Evolutionary conservation across 35 echinoderm and acorn worm genomes (phyloP), one percentile per base, ranked within the genome.

Genomic region (Apostichopus californicus): DNA sequence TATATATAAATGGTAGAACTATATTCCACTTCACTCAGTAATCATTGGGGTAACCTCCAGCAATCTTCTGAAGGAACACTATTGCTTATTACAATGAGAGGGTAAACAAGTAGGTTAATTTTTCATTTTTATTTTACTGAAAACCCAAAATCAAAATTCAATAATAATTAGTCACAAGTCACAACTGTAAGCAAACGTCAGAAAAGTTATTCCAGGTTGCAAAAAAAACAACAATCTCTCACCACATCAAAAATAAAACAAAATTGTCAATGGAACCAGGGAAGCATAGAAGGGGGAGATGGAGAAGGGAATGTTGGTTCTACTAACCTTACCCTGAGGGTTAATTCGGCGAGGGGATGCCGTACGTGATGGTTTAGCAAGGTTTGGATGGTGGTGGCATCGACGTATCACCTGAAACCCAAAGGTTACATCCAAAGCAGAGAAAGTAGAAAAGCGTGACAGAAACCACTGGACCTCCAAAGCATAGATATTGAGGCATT

Each of bases 291-390:
- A 21, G 18, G 1, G 15, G 71, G 71, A 24, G 71, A 85, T 22
- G 5, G 57, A 58, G 55, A 85, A 85, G 9, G 81, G 55, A 59
- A 85, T n/a, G 57, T 56, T 58, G n/a, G 81, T 56, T 58, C 81
- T 85, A 85, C 81, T 85, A 85, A 85, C 81, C 81, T 85, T 85
- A 85, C 81, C 81, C 81, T 85, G 81, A 85, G 81, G 81, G 81
- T 85, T 46, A 46, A 46, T 85, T 58, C 81, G 55, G 81, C 81
- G 81, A 85, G 81, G 81, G 81, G 81, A 85, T n/a, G 81, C 81
- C 18, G 81, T 85, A 85, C 81, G 81, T 85, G 80, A 83, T 55
- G 81, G 81, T 25, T 85, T 85, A 59, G 81, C 81, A 58, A 60
- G 81, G 81, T 85, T 85, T 85, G 55, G 81, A 85, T 85, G 81